These are phyloP conservation scores for Pachycephala philippinensis DNA, from an alignment of 2,113 vertebrate genomes.

Conservation along the genomic window DNA sequence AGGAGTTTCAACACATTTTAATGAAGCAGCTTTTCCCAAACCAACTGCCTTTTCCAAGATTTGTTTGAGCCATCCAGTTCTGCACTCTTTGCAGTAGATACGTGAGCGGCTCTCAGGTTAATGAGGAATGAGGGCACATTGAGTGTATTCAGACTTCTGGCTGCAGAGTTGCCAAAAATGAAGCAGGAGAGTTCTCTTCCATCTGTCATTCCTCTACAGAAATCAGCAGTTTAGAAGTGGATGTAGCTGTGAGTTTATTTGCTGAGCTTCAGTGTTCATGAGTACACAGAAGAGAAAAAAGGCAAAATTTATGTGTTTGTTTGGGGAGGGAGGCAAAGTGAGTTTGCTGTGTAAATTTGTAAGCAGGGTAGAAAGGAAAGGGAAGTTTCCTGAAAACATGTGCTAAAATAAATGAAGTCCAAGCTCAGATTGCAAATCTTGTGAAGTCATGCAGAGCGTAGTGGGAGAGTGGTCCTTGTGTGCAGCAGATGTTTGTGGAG, in stretches of 20 bases:
- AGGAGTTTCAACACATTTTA: background rate
- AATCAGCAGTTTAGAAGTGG: background rate
- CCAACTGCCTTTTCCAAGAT: background rate
- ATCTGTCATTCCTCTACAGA: conserved; percentile 1
- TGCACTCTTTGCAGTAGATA: background rate
- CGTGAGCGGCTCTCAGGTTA: background rate
- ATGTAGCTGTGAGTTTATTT: background rate
- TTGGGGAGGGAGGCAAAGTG: background rate
- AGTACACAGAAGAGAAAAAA: background rate
- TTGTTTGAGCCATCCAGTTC: background rate
- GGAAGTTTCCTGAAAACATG: background rate
- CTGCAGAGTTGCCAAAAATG: background rate
- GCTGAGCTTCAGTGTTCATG: background rate
- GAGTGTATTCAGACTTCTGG: background rate
- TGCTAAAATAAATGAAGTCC: background rate
- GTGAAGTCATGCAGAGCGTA: accelerated
- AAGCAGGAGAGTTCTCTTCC: background rate
- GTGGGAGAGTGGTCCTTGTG: background rate
- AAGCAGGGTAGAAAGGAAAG: background rate
- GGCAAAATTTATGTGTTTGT: background rate
- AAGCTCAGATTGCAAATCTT: background rate
- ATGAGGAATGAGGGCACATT: background rate
- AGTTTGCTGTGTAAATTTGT: background rate
- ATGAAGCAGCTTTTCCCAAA: background rate
- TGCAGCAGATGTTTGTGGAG: background rate